Evolutionary conservation across 1,140 invertebrate genomes (phyloP), one percentile per base, ranked within the genome.

Genomic region (Zophobas atratus): DNA sequence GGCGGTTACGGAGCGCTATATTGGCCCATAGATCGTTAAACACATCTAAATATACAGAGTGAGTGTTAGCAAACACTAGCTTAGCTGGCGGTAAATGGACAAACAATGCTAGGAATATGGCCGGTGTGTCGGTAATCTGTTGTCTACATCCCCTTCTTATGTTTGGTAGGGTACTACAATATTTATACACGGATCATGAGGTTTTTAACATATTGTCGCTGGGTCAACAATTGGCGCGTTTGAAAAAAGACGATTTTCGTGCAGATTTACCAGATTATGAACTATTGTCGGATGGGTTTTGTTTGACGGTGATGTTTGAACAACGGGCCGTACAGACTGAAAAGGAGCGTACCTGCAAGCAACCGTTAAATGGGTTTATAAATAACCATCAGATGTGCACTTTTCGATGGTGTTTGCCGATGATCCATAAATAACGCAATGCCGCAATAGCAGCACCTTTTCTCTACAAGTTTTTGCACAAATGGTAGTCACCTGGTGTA

Each of bases 31-130:
- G 71, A 53, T 73, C 76, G 60, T 70, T 76, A 74, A 77, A 63
- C 78, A 77, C 71, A 57, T 72, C 78, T 77, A 80, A 80, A 77
- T 80, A 80, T 80, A 80, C 78, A 80, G 78, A 74, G 78, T 77
- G 74, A 80, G 79, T 80, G 70, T 80, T 72, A 48, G 79, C 67
- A 80, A 80, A 80, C 77, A 80, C 32, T 57, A 82, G 81, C 81
- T 84, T 84, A 84, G 84, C 83, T 84, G 83, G 84, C 84, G 83
- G 84, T 84, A 84, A 84, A 84, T 84, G 84, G 84, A 79, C 83
- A 84, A 84, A 84, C 84, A 84, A 84, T 82, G 78, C 72, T 72
- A 57, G 33, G 77, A 79, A 76, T 77, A 79, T 74, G 41, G 55
- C 81, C 77, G 79, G 81, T 82, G 79, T 79, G 76, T 80, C 71